Conservation (phyloP, 2,888 invertebrate species). For the Sphecodes monilicornis region DNA sequence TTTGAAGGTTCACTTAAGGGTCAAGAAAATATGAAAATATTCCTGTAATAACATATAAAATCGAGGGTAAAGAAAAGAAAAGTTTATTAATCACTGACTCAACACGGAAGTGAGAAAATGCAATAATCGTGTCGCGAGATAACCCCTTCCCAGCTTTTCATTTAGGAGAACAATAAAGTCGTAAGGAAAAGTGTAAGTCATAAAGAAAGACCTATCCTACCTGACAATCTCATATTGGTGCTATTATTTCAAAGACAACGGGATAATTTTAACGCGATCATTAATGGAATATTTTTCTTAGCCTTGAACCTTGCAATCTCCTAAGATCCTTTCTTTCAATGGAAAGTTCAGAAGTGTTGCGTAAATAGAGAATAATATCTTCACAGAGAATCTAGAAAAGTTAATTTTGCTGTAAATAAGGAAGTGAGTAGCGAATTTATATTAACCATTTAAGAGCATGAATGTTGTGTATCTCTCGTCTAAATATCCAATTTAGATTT, state of each 20-base stretch:
- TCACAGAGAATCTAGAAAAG: not conserved
- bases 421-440: not conserved
- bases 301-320: not conserved
- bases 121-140: conserved; percentile 1
- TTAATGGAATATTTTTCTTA: not conserved
- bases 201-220: not conserved
- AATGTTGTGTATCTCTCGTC: not conserved
- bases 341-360: not conserved
- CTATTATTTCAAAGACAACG: conserved; percentile 20
- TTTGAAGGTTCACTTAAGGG: too few relatives aligned
- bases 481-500: conserved; percentile 19
- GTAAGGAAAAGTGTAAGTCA: not conserved
- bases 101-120: not conserved
- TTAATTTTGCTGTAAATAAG: not conserved
- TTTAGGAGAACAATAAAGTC: conserved; percentile 27
- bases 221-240: not conserved
- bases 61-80: not conserved
- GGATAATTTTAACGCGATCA: conserved; percentile 16
- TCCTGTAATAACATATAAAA: too few relatives aligned
- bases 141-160: not conserved
- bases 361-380: not conserved
- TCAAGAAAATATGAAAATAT: too few relatives aligned
- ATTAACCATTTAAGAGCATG: not conserved
- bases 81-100: conserved; percentile 10
- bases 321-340: not conserved